phyloP scores from a whole-genome alignment of 2,888 invertebrate genomes.

The Torymus texanus region DNA sequence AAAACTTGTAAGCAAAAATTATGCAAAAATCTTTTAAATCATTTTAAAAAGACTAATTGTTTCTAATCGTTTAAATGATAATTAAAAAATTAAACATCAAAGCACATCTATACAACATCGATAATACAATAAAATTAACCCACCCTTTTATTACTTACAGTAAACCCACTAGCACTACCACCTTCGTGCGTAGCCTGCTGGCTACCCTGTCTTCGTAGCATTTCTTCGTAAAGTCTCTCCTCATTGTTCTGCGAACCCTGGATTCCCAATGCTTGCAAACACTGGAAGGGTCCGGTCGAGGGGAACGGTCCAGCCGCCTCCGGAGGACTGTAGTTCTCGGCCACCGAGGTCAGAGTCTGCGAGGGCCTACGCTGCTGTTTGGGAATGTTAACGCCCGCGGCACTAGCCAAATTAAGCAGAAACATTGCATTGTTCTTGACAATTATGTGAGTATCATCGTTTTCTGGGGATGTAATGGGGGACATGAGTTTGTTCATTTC shows the following conservation, averaged over 20 bases:
- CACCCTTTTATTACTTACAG: slow-evolving; percentile 73
- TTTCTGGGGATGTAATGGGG: slow-evolving; percentile 70
- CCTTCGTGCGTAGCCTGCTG: slow-evolving; percentile 72
- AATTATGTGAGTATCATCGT: slow-evolving; percentile 80
- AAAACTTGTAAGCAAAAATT: too few species aligned
- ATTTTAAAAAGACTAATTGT: too few species aligned
- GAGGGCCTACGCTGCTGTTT: slow-evolving; percentile 72
- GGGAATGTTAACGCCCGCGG: slow-evolving; percentile 78
- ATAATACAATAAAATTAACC: slow-evolving; percentile 48
- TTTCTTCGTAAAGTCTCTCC: slow-evolving; percentile 75
- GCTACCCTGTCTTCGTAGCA: slow-evolving; percentile 75
- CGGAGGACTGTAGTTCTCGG: slow-evolving; percentile 78
- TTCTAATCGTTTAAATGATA: not conserved
- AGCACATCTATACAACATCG: slow-evolving; percentile 1
- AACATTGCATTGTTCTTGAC: slow-evolving; percentile 97
- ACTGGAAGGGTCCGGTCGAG: slow-evolving; percentile 79
- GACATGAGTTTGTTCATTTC: slow-evolving; percentile 64
- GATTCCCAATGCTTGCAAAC: slow-evolving; percentile 77
- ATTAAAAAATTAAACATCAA: not conserved
- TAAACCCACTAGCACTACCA: slow-evolving; percentile 58
- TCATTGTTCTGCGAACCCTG: slow-evolving; percentile 68
- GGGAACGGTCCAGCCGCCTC: slow-evolving; percentile 78
- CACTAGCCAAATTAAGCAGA: slow-evolving; percentile 90
- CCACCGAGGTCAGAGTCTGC: slow-evolving; percentile 77
- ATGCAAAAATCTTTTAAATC: too few species aligned